A percentile compares a stretch with the other conserved stretches of the same genome.
phyloP scores from a whole-genome alignment of 2,888 invertebrate genomes.

The Aspidiotus rigidus region DNA sequence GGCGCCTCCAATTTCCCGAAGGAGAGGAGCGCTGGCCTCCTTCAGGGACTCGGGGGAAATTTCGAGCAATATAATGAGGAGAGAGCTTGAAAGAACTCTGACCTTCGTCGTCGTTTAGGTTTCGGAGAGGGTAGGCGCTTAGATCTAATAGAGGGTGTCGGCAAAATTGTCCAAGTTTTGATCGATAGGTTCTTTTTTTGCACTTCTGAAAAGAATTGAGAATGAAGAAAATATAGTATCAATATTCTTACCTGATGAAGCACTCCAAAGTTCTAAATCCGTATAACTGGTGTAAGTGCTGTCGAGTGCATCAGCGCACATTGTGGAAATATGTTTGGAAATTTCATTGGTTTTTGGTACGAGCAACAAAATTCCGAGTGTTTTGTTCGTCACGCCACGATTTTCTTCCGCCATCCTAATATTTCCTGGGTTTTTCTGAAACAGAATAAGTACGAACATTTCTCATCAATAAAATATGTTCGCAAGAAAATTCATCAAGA shows the following conservation, averaged over 20 bases:
- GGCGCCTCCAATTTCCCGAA: too few species aligned
- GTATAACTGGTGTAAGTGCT: conserved; percentile 67
- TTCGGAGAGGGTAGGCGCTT: too few species aligned
- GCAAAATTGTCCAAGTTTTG: too few species aligned
- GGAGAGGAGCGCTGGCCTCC: too few species aligned
- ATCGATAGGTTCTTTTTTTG: not conserved
- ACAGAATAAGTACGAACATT: conserved; percentile 7
- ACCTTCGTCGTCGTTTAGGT: too few species aligned
- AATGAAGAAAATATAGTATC: conserved; percentile 4
- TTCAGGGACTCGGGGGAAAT: too few species aligned
- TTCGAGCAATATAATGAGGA: too few species aligned
- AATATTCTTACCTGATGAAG: conserved; percentile 56
- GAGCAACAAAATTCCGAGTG: conserved; percentile 73
- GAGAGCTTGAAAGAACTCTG: too few species aligned
- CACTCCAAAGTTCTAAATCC: conserved; percentile 71
- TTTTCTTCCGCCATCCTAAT: conserved; percentile 85
- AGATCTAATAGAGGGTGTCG: too few species aligned
- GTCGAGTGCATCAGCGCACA: conserved; percentile 69
- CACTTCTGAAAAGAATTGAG: not conserved
- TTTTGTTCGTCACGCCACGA: conserved; percentile 69
- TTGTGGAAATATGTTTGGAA: conserved; percentile 60
- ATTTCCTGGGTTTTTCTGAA: conserved; percentile 66
- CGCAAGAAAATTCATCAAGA: too few species aligned
- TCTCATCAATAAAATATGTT: too few species aligned
- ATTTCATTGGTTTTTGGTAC: conserved; percentile 55